A percentile compares a stretch with the other conserved stretches of the same genome.
phyloP scores from a whole-genome alignment of 2,888 invertebrate species.

The Stegana nigrithorax region DNA sequence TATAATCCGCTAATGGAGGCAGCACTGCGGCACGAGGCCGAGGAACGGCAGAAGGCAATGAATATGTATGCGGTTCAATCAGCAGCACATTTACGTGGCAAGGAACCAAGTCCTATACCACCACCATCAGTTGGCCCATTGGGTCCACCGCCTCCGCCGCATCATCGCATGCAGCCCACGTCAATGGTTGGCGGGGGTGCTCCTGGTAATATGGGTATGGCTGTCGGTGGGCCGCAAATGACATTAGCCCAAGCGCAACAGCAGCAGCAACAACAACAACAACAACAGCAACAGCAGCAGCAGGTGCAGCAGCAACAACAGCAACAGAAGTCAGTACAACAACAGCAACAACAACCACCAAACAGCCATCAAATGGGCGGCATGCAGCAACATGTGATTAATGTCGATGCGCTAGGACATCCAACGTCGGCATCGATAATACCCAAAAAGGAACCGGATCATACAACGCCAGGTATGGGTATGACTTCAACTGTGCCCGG shows the following conservation, averaged over 20 bases:
- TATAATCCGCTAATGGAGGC: constrained; percentile 85
- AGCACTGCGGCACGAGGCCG: constrained; percentile 81
- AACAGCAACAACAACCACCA: constrained; percentile 33
- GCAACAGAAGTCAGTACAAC: constrained; percentile 18
- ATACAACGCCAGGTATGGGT: constrained; percentile 30
- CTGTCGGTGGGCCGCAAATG: constrained; percentile 19
- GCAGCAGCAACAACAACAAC: constrained; percentile 34
- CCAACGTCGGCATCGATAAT: constrained; percentile 32
- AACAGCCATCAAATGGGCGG: constrained; percentile 40
- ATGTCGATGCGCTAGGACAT: constrained; percentile 52
- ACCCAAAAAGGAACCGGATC: constrained; percentile 48
- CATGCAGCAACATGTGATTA: constrained; percentile 57
- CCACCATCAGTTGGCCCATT: constrained; percentile 58
- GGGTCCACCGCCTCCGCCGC: constrained; percentile 56
- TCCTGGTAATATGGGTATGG: constrained; percentile 23
- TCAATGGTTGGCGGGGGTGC: background rate
- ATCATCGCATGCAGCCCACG: constrained; percentile 64
- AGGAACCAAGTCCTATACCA: constrained; percentile 68
- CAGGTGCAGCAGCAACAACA: background rate
- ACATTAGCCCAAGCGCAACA: constrained; percentile 23
- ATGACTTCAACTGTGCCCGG: constrained; percentile 30
- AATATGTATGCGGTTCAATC: constrained; percentile 77
- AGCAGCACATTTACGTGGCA: constrained; percentile 65
- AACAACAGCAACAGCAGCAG: no score
- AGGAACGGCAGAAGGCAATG: constrained; percentile 82